phyloP scores from a whole-genome alignment of 1,140 invertebrate genomes.

The Diorhabda sublineata region DNA sequence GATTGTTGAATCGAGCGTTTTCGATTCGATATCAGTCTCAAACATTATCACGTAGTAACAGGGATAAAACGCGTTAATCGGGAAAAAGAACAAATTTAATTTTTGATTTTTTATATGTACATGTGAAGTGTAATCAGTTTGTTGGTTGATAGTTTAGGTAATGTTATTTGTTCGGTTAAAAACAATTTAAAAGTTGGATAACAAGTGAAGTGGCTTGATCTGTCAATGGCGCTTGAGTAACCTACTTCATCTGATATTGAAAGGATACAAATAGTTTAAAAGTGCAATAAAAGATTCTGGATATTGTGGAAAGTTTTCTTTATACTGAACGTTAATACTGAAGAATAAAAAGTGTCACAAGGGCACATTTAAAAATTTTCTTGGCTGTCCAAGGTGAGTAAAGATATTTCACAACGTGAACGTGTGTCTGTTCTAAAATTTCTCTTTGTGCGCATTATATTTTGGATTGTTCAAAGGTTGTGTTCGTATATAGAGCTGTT shows the following conservation, averaged over 20 bases:
- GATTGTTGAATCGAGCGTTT: conserved; percentile 4
- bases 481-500: neutral
- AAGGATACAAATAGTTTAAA: neutral
- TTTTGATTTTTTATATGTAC: neutral
- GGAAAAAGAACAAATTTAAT: neutral
- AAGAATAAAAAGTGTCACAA: neutral
- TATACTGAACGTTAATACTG: neutral
- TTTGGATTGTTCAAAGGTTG: neutral
- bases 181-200: neutral
- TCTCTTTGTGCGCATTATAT: conserved; percentile 2
- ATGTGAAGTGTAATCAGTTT: neutral
- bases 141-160: too few species aligned
- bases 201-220: neutral
- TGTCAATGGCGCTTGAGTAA: conserved; percentile 1
- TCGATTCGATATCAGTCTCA: neutral
- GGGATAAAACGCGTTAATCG: neutral
- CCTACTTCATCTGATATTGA: neutral
- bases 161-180: neutral
- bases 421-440: neutral
- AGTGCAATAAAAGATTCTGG: neutral
- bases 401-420: neutral
- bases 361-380: neutral
- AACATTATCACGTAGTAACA: neutral
- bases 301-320: neutral
- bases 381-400: neutral